Base-by-base conservation (phyloP, 2,113 vertebrate genomes). In the Myotis yumanensis region DNA sequence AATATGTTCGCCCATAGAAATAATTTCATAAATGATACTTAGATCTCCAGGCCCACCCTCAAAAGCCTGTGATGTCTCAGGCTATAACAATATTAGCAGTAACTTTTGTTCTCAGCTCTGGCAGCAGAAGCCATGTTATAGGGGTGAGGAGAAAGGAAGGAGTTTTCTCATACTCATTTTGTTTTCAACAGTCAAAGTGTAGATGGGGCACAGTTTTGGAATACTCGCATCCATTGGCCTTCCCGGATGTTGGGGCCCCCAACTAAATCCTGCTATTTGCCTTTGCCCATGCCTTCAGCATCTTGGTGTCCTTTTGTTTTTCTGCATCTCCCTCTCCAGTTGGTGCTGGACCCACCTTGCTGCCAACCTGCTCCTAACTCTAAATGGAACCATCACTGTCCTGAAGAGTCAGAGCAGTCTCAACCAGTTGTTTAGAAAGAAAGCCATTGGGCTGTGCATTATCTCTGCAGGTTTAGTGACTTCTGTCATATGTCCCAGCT, bases 11-110 rank as follows among this genome's bases (percentile, higher is more conserved):
- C 52, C 28, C 35, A 83, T 16, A 48, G 40, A 73, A 90, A 91
- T 28, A 89, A 75, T 71, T 82, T 96, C 9, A 54, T 25, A 72
- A 79, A 83, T 88, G 59, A 72, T 80, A 46, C 62, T 52, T 83
- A 83, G n/a, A 32, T 90, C 23, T 89, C 23, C 28, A 88, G 48
- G 20, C 5, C 25, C 18, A 71, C 51, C 2, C 28, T 69, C 54
- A 64, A 88, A 87, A 76, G 9, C 22, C 40, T 90, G 9, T 83
- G 54, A 35, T 20, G 6, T 30, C 28, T 91, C 32, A 17, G 2
- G 48, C 32, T 32, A 40, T 16, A 83, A 35, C 0, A 66, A 3
- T 69, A n/a, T 51, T 80, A 91, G 1, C 32, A 73, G 23, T 20
- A 92, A 20, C 9, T 10, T 82, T 52, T 46, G 40, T 93, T 91